phyloP scores from a whole-genome alignment of 2,113 vertebrate genomes.

The Cottus gobio region DNA sequence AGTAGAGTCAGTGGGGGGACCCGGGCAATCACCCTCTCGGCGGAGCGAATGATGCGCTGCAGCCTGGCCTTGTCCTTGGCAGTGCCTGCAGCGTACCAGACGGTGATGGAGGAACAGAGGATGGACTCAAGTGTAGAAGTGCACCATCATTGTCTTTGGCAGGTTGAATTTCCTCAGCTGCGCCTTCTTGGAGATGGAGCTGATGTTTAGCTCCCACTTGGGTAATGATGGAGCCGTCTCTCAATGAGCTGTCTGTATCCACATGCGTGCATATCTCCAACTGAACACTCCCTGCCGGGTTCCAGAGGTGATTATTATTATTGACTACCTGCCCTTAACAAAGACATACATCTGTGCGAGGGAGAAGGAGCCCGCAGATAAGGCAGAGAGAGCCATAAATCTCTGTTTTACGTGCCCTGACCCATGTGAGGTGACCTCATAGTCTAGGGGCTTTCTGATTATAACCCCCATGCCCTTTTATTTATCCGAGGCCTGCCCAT shows the following conservation, averaged over 20 bases:
- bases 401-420: constrained; percentile 53
- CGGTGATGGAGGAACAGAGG: no score
- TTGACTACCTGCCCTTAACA: constrained; percentile 37
- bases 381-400: constrained; percentile 53
- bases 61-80: no score
- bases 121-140: no score
- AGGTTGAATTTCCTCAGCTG: no score
- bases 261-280: constrained; percentile 1
- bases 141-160: no score
- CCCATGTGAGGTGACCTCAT: constrained; percentile 74
- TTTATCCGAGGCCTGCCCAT: constrained; percentile 42
- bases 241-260: constrained; percentile 1
- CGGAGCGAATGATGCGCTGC: no score
- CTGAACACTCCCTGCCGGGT: constrained; percentile 38
- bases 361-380: constrained; percentile 55
- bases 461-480: constrained; percentile 35
- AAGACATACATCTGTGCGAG: constrained; percentile 50
- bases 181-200: no score
- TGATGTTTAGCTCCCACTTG: no score
- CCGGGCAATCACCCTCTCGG: no score
- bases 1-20: no score
- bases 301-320: constrained; percentile 61
- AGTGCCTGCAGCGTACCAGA: no score
- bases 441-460: constrained; percentile 60
- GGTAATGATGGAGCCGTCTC: no score